Percentiles rank a stretch among this genome's conserved stretches.
Evolutionary conservation across 2,888 invertebrate species (phyloP).

Genomic region (Isoperla grammatica): DNA sequence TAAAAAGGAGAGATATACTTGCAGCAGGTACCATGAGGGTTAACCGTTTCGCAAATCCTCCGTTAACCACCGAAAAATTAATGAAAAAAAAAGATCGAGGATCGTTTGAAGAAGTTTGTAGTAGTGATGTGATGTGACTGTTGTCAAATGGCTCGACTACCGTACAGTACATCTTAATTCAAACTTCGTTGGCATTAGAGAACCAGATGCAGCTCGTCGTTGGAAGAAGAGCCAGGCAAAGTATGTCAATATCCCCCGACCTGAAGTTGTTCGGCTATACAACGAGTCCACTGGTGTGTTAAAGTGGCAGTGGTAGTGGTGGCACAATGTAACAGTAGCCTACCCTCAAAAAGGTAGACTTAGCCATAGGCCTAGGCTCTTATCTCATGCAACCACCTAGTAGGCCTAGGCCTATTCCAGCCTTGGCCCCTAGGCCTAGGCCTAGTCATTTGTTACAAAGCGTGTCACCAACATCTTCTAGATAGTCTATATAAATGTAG

Average conservation of each 20-base stretch:
- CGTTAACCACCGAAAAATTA: slow-evolving; percentile 22
- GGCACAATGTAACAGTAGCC: slow-evolving; percentile 21
- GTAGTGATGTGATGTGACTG: slow-evolving; percentile 27
- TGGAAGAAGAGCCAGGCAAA: slow-evolving; percentile 33
- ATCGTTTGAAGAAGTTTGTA: slow-evolving; percentile 25
- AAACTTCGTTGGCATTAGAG: slow-evolving; percentile 35
- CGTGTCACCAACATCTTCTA: no score
- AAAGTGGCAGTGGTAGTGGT: neutral
- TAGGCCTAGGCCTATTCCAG: no score
- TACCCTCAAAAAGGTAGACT: slow-evolving; percentile 28
- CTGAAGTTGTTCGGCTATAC: slow-evolving; percentile 31
- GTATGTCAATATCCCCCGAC: slow-evolving; percentile 32
- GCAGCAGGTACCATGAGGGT: slow-evolving; percentile 17
- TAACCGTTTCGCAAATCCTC: slow-evolving; percentile 17
- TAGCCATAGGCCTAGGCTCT: no score
- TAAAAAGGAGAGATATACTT: slow-evolving; percentile 18
- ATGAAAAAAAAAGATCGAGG: slow-evolving; percentile 24
- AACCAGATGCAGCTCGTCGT: slow-evolving; percentile 30
- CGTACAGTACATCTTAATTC: slow-evolving; percentile 35
- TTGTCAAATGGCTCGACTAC: slow-evolving; percentile 36
- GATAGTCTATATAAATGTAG: no score
- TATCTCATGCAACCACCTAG: no score
- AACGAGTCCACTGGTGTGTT: neutral
- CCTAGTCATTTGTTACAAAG: no score
- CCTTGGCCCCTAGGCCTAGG: no score